Conservation (phyloP, 92 coral and sea anemone species). For the Porites cylindrica region DNA sequence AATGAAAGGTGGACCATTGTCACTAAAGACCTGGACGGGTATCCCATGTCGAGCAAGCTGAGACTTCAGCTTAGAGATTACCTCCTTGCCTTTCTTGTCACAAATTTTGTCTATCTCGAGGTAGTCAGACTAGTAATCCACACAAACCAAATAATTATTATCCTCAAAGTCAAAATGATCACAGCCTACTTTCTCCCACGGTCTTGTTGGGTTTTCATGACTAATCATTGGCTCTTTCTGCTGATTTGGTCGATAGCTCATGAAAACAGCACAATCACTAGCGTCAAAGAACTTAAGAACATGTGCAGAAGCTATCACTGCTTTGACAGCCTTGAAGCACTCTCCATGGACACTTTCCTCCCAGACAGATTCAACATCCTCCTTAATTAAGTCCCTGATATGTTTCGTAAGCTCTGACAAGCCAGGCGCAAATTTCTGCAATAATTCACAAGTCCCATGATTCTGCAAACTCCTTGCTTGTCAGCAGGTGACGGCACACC, state of each 20-base stretch:
- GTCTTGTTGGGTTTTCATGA: constrained; percentile 35
- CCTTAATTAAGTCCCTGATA: too few relatives aligned
- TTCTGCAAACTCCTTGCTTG: too few relatives aligned
- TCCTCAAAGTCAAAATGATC: constrained; percentile 45
- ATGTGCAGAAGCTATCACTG: constrained; percentile 40
- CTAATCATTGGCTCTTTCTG: constrained; percentile 1
- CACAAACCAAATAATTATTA: constrained; percentile 39
- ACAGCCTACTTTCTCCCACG: constrained; percentile 50
- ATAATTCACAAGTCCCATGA: too few relatives aligned
- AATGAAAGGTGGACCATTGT: background rate
- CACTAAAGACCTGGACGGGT: too few relatives aligned
- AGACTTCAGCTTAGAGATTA: background rate
- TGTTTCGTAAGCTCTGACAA: too few relatives aligned
- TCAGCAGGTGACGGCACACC: too few relatives aligned
- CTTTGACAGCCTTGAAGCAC: constrained; percentile 52
- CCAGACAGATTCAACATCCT: background rate
- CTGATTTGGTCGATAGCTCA: constrained; percentile 31
- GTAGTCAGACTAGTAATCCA: constrained; percentile 33
- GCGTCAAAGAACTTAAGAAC: constrained; percentile 25
- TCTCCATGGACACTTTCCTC: constrained; percentile 33
- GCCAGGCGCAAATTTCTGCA: too few relatives aligned
- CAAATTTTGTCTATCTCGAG: constrained; percentile 10
- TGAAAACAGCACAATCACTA: constrained; percentile 38
- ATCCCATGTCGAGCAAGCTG: too few relatives aligned
- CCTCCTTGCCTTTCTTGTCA: constrained; percentile 39